Base-by-base conservation (phyloP, 1,140 invertebrate genomes). In the Mercenaria mercenaria region DNA sequence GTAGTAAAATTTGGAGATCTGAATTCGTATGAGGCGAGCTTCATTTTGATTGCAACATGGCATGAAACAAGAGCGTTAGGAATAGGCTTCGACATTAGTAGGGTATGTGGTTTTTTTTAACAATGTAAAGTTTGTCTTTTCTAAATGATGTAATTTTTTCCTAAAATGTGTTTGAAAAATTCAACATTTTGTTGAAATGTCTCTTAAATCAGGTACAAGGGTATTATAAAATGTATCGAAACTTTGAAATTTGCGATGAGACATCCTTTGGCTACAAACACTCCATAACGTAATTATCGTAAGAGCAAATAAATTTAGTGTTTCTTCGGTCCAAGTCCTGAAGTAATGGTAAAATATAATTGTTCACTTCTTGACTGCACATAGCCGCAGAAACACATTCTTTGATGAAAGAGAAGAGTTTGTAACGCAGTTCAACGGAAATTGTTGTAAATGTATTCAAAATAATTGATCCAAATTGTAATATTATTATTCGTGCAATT, bases 1-100 rank as follows among this genome's bases (percentile, higher is more conserved):
- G 41, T 76, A 15, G 2, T 4, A 15, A 41, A 76, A 29, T 76
- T 76, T 29, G 72, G 72, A n/a, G 37, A 41, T 47, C 10, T 26
- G 15, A 0, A 6, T 26, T 50, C 72, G 47, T 47, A n/a, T n/a
- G 72, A 76, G 3, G 41, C 72, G 1, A 76, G 72, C 39, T 76
- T 76, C 47, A 23, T 76, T 26, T 50, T 76, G 41, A 76, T 76
- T 26, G 72, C 41, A 2, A 76, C 72, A 2, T 76, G 72, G 72
- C 34, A 76, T 43, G 26, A 76, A 43, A 41, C 39, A 1, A 76
- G 29, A 29, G 6, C 59, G 10, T 10, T 29, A 29, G n/a, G 11
- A 29, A 13, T 15, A 74, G 59, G 59, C 26, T 64, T 64, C 29
- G 59, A 64, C 26, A 29, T 15, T 20, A n/a, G n/a, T 29, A 64